These are phyloP conservation scores for Bungarus multicinctus DNA, from an alignment of 2,113 vertebrate species.

Conservation along the genomic window DNA sequence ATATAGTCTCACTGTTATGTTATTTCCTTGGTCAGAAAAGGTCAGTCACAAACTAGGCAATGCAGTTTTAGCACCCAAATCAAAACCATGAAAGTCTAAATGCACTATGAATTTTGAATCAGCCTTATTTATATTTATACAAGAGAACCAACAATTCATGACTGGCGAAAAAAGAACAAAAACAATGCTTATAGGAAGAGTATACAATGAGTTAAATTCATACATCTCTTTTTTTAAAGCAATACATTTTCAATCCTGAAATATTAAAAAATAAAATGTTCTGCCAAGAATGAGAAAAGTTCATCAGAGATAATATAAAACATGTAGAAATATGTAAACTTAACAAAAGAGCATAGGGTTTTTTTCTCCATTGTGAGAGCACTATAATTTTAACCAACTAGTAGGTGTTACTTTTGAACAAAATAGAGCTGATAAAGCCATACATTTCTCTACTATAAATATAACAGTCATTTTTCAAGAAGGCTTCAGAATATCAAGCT, in stretches of 20 bases:
- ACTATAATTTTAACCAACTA: constrained; percentile 75
- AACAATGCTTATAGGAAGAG: constrained; percentile 6
- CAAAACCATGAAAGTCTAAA: background rate
- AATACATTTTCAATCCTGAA: constrained; percentile 44
- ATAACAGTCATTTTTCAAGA: constrained; percentile 57
- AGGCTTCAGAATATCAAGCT: constrained; percentile 50
- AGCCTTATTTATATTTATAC: background rate
- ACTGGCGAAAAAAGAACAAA: background rate
- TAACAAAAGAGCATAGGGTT: constrained; percentile 63
- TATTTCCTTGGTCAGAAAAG: background rate
- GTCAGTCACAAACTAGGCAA: background rate
- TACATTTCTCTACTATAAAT: constrained; percentile 52
- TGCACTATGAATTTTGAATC: background rate
- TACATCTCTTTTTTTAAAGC: constrained; percentile 31
- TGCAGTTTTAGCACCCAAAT: background rate
- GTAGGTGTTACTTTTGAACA: constrained; percentile 69
- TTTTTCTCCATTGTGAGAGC: constrained; percentile 61
- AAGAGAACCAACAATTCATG: background rate
- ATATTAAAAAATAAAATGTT: constrained; percentile 46
- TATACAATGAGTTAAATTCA: background rate
- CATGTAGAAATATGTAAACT: constrained; percentile 65
- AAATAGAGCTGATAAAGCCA: constrained; percentile 64
- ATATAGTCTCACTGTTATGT: background rate
- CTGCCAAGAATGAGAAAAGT: constrained; percentile 57
- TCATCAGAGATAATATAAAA: constrained; percentile 63